phyloP scores from a whole-genome alignment of 2,888 invertebrate species.

The Teleiodes luculella region DNA sequence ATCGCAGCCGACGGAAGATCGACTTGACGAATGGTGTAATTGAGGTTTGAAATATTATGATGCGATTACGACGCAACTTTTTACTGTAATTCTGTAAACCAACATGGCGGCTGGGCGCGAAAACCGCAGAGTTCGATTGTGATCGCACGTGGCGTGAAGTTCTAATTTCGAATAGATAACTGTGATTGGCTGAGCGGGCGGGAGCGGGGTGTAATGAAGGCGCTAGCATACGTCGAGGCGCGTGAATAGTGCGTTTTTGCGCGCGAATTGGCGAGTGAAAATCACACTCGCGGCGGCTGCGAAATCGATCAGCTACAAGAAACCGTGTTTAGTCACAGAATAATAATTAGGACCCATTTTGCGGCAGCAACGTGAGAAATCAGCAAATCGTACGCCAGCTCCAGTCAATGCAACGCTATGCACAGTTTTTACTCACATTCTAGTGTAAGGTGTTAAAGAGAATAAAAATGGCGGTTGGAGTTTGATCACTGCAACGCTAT shows the following conservation, averaged over 20 bases:
- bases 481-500: neutral
- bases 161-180: slow-evolving; percentile 60
- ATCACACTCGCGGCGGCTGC: slow-evolving; percentile 43
- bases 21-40: slow-evolving; percentile 59
- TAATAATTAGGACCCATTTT: slow-evolving; percentile 44
- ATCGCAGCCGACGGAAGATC: slow-evolving; percentile 45
- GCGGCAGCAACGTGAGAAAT: slow-evolving; percentile 32
- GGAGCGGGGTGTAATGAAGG: slow-evolving; percentile 39
- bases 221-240: slow-evolving; percentile 45
- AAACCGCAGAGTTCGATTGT: slow-evolving; percentile 42
- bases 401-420: neutral
- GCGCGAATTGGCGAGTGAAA: slow-evolving; percentile 42
- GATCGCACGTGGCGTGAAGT: slow-evolving; percentile 53
- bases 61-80: slow-evolving; percentile 44
- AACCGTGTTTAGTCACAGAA: slow-evolving; percentile 40
- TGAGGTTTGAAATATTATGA: slow-evolving; percentile 57
- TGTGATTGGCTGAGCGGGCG: slow-evolving; percentile 55
- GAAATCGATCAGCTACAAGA: slow-evolving; percentile 45
- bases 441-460: slow-evolving; percentile 1
- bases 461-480: slow-evolving; percentile 10
- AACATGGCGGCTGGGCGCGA: slow-evolving; percentile 17
- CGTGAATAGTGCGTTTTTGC: slow-evolving; percentile 53
- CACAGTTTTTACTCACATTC: neutral
- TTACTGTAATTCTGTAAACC: slow-evolving; percentile 14
- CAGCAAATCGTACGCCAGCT: neutral